These are phyloP conservation scores for Scaptomyza reducta DNA, from an alignment of 2,888 invertebrate species.

Conservation along the genomic window DNA sequence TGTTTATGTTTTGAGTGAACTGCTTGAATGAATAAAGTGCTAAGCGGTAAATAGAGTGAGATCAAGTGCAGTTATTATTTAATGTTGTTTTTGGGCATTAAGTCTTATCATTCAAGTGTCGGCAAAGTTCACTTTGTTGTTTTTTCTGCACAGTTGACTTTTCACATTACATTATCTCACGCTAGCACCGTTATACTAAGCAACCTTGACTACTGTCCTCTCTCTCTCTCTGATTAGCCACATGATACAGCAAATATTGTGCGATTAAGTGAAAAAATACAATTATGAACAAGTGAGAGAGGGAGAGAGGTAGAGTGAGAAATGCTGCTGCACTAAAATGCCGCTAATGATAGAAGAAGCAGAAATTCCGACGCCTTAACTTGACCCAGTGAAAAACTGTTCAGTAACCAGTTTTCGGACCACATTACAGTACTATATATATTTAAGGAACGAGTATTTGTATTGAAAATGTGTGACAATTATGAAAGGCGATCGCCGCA, in stretches of 20 bases:
- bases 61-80: conserved; percentile 6
- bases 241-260: conserved; percentile 54
- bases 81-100: not conserved
- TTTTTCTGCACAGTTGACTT: not conserved
- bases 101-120: not conserved
- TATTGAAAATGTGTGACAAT: conserved; percentile 73
- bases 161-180: conserved; percentile 11
- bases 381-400: conserved; percentile 53
- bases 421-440: conserved; percentile 19
- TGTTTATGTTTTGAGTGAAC: conserved; percentile 61
- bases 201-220: conserved; percentile 53
- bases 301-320: conserved; percentile 12
- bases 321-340: conserved; percentile 55
- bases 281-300: conserved; percentile 38
- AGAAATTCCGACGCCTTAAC: conserved; percentile 4
- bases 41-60: conserved; percentile 12
- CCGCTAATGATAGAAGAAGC: conserved; percentile 51
- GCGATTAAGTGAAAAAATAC: conserved; percentile 35
- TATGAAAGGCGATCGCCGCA: conserved; percentile 69
- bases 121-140: conserved; percentile 9
- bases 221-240: conserved; percentile 45
- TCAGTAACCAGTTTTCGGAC: conserved; percentile 55
- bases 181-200: conserved; percentile 51
- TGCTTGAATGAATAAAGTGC: conserved; percentile 1
- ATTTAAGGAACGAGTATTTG: not conserved